Base-by-base conservation (phyloP, 2,113 vertebrate genomes). In the Mormyrus lacerda region DNA sequence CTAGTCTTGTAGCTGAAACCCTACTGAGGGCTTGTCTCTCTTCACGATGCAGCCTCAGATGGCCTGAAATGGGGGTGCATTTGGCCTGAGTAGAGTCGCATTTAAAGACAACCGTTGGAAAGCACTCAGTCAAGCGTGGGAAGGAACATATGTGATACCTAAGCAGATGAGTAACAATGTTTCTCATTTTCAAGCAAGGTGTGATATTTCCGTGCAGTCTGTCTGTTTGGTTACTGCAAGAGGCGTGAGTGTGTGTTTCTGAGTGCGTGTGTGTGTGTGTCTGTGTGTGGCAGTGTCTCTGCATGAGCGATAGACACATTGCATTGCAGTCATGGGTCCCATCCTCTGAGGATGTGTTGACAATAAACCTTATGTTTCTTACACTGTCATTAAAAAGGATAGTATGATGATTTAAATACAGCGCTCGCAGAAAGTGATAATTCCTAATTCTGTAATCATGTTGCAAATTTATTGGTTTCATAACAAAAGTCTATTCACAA, bases 201-300 rank as follows among this genome's bases (percentile, higher is more conserved):
- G 58, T 73, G 87, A 87, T 88, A 73, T 69, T 88, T 88, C 87
- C 87, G 53, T 48, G 61, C 87, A 88, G 87, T 73, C 58, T 69
- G 42, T 31, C 87, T 88, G 86, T 58, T 88, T 73, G 87, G 39
- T 73, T 88, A 69, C n/a, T 61, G 87, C 87, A 48, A 88, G 51
- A 55, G 24, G 58, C 61, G 61, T 69, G 58, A 27, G 87, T 87
- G 35, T 87, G 87, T 31, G 35, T 65, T 55, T 61, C 39, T 61
- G 86, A 31, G 84, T 53, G 84, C 13, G 13, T 13, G 48, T 27
- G 44, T 27, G 47, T 27, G 44, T n/a, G 83, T 85, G 24, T 50
- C n/a, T n/a, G 85, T 48, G 44, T 31, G 84, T 50, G 84, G 35
- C 44, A 47, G 21, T 31, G 44, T 85, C 44, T 51, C n/a, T 44